Base-by-base conservation (phyloP, 2,113 vertebrate genomes). In the Phrynocephalus versicolor region DNA sequence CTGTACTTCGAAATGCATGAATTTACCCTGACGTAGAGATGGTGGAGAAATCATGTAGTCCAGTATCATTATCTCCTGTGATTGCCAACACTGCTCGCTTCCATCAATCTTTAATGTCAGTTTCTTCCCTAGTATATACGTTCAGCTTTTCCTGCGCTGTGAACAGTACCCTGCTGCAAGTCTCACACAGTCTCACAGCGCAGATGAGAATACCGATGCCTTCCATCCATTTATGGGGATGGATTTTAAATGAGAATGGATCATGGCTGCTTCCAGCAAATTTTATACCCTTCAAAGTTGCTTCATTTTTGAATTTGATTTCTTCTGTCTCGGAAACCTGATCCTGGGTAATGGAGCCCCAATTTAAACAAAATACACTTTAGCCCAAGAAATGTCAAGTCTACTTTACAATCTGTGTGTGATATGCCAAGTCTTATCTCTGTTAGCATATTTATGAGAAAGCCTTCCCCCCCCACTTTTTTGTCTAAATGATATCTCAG, bases 391-490 rank as follows among this genome's bases (percentile, higher is more conserved):
- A 82, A 88, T 73, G 57, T 72, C 10, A 37, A 41, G 71, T 21
- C 3, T 14, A 25, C 3, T 62, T 70, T 92, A 78, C 21, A 55
- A 77, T 0, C 2, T 2, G 0, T 0, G 45, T 41, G 69, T 72
- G n/a, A 65, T 65, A 65, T 64, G 15, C 58, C 73, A 73, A 45
- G 19, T 70, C 80, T 76, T 60, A 13, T 85, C 27, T 19, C 57
- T 88, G 58, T 25, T 45, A 18, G 45, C 0, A 0, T 0, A 0
- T 0, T 0, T 0, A 23, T 64, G 67, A 13, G 14, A 70, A 65
- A 62, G 10, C 33, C 35, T 39, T 57, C 58, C 84, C n/a, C n/a
- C n/a, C n/a, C n/a, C n/a, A n/a, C n/a, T n/a, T n/a, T 81, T 62
- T 4, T 67, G 58, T 6, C 0, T 18, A 80, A 65, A 80, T 71